Conservation (phyloP, 2,888 invertebrate species). For the Drosophila suboccidentalis region DNA sequence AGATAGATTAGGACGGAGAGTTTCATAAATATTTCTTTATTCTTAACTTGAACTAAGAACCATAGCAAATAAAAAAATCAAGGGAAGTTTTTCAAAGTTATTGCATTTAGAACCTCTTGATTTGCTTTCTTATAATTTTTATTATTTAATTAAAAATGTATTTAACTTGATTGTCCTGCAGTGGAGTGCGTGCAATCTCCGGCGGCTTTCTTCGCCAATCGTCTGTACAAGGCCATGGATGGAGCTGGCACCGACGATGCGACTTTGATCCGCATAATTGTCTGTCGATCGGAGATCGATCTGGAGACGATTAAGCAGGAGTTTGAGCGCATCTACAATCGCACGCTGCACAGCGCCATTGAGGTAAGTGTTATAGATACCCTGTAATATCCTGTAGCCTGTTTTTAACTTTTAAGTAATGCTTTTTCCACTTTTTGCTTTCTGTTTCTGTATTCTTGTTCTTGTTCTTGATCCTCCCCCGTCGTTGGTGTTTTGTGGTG, state of each 20-base stretch:
- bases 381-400: neutral
- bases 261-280: slow-evolving; percentile 90
- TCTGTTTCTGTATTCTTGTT: slow-evolving; percentile 46
- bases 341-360: slow-evolving; percentile 89
- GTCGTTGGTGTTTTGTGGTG: slow-evolving; percentile 27
- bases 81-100: no score
- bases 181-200: slow-evolving; percentile 90
- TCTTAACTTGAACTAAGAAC: no score
- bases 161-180: slow-evolving; percentile 75
- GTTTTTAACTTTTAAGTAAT: slow-evolving; percentile 39
- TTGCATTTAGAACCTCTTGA: no score
- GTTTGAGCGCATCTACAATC: slow-evolving; percentile 90
- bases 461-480: slow-evolving; percentile 6
- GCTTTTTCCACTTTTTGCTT: slow-evolving; percentile 43
- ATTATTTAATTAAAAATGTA: no score
- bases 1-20: no score
- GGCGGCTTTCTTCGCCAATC: slow-evolving; percentile 89
- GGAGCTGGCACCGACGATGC: slow-evolving; percentile 91
- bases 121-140: no score
- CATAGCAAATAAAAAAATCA: no score
- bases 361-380: slow-evolving; percentile 85
- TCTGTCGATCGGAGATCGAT: slow-evolving; percentile 90
- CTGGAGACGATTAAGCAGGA: slow-evolving; percentile 90
- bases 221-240: slow-evolving; percentile 89
- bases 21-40: no score